Evolutionary conservation across 2,888 invertebrate genomes (phyloP), one percentile per base, ranked within the genome.

Genomic region (Archaeoteleia sp.): DNA sequence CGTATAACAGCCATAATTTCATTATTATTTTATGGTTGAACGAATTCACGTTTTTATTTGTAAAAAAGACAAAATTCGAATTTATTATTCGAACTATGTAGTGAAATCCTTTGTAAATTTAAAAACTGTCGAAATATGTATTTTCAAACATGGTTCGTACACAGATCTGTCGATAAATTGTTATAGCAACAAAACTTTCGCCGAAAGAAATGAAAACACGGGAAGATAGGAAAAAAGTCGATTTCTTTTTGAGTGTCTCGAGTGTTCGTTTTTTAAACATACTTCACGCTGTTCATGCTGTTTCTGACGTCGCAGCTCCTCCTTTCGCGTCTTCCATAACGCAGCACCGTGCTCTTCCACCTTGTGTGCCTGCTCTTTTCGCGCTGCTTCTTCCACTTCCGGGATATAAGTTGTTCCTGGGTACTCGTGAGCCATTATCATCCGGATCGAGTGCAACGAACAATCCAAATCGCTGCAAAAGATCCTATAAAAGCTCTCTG

Each of bases 201-300:
- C 20, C 20, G 5, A 20, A 2, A 20, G 20, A 4, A 20, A 4
- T 20, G 20, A 20, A 20, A 4, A 5, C 20, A 20, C 20, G 5
- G 20, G 29, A 17, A 32, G 30, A 40, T 29, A 51, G 30, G 35
- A 55, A 55, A 30, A 34, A 37, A 20, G 35, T 35, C 20, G 57
- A 30, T 5, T 15, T 27, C 15, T 27, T 25, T n/a, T 27, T 7
- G 12, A 40, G 40, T 13, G 51, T 9, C 25, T 40, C 17, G 29
- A 29, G 45, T 17, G 48, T 39, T 48, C 51, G 57, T 73, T 74
- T 68, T 57, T 69, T 66, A 63, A 69, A 75, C 79, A 74, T 81
- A 85, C 85, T 80, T 85, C 82, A 62, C 75, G 75, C 61, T 85
- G 84, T 58, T 85, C 83, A n/a, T 77, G 78, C 63, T 80, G 79